Evolutionary conservation across 2,888 invertebrate genomes (phyloP), one percentile per base, ranked within the genome.

Genomic region (Gymnocheta viridis): DNA sequence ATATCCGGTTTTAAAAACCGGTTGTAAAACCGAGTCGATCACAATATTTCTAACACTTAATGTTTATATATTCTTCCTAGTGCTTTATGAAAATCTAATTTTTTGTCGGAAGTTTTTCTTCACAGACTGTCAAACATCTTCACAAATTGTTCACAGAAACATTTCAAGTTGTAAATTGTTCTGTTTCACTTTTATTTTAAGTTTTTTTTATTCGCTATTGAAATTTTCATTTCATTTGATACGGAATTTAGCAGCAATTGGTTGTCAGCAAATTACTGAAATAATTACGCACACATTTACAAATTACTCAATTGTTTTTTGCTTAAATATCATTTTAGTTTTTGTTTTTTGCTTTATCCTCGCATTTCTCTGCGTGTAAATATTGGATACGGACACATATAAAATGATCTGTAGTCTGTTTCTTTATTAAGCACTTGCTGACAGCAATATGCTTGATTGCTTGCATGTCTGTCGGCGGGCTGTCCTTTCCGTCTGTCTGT

Each of bases 241-340:
- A 70, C 41, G 76, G 84, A 84, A 84, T 84, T 77, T 77, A 79
- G 85, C 86, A 88, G 89, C 90, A 89, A 90, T 90, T 90, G 90
- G 89, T 89, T 86, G 86, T 82, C 89, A 87, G 89, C 89, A 90
- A 91, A 91, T 91, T 90, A 90, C 88, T 91, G 87, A 88, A 91
- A 91, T 91, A 91, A 91, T 91, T 91, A 90, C 89, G 89, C 89
- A 89, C 88, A 88, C 89, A 90, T 88, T 89, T 89, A 90, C 90
- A 90, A 88, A 89, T 88, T 87, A 86, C 87, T 82, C 78, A 81
- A 82, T 77, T 60, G 83, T 58, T 76, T 56, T 19, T n/a, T 32
- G 17, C 49, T 35, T 6, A 17, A 41, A 29, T 74, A 32, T 14
- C n/a, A 38, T 17, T 7, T 14, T 27, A 32, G 14, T 72, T 56